Conservation (phyloP, 2,797 vertebrate species). For the Cynopterus sphinx region DNA sequence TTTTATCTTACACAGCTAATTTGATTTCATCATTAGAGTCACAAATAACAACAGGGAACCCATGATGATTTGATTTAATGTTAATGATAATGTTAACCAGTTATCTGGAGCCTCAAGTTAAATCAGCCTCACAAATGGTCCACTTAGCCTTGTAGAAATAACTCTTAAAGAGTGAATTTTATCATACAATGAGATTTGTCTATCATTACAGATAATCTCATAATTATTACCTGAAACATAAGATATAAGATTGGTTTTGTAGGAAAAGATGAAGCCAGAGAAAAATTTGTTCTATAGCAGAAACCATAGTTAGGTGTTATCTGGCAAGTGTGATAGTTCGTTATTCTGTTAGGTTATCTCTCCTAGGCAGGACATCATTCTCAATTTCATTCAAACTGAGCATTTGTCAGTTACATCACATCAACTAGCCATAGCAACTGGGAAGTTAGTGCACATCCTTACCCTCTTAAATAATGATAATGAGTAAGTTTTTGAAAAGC, state of each 20-base stretch:
- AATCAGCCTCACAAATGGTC: neutral
- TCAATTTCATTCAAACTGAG: neutral
- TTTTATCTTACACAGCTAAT: constrained; percentile 35
- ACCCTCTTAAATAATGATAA: neutral
- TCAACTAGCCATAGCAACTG: neutral
- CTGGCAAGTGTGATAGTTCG: neutral
- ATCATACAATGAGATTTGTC: neutral
- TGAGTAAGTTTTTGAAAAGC: neutral
- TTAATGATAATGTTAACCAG: neutral
- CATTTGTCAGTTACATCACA: constrained; percentile 23
- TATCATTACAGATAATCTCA: neutral
- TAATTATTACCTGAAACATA: neutral
- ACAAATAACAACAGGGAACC: neutral
- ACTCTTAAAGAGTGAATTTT: neutral
- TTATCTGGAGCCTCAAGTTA: neutral
- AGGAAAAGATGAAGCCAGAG: neutral
- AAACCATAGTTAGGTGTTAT: neutral
- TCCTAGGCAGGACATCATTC: constrained; percentile 15
- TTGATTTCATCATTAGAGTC: constrained; percentile 4
- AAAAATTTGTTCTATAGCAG: neutral
- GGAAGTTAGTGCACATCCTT: neutral
- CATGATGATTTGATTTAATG: neutral
- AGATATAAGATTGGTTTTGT: neutral
- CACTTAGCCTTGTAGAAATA: neutral
- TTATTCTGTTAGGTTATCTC: constrained; percentile 12